phyloP scores from a whole-genome alignment of 2,797 vertebrate genomes.

The Falco berigora region DNA sequence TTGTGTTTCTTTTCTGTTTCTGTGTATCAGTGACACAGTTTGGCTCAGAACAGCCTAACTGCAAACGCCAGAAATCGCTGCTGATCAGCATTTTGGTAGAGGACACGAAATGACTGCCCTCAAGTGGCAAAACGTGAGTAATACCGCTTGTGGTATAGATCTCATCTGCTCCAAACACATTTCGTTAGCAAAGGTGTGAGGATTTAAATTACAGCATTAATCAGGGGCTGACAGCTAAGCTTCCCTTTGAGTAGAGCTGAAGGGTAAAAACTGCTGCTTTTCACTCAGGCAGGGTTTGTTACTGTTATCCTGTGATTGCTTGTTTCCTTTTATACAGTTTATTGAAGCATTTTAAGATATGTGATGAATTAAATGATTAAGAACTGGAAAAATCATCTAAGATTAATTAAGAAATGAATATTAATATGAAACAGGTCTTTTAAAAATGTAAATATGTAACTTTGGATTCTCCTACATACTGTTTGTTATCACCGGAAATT shows the following conservation, averaged over 20 bases:
- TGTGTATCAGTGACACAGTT: background rate
- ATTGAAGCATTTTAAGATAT: background rate
- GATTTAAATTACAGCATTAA: background rate
- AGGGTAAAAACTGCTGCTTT: background rate
- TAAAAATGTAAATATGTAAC: background rate
- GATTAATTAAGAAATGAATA: background rate
- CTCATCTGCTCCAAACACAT: background rate
- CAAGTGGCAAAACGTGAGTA: background rate
- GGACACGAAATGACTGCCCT: constrained; percentile 37
- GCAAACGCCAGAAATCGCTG: background rate
- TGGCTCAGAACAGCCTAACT: background rate
- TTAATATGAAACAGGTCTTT: background rate
- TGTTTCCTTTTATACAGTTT: background rate
- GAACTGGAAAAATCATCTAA: background rate
- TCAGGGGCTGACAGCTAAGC: background rate
- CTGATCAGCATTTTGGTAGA: background rate
- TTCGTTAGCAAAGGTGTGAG: background rate
- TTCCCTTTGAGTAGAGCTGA: background rate
- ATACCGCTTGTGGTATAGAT: background rate
- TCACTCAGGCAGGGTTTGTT: background rate
- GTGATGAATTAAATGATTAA: background rate
- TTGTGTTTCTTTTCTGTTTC: background rate
- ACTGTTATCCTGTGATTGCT: background rate
- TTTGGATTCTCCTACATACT: background rate
- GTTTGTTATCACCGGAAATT: background rate